Evolutionary conservation across 2,888 invertebrate species (phyloP).

Genomic region (Drosophila peninsularis): DNA sequence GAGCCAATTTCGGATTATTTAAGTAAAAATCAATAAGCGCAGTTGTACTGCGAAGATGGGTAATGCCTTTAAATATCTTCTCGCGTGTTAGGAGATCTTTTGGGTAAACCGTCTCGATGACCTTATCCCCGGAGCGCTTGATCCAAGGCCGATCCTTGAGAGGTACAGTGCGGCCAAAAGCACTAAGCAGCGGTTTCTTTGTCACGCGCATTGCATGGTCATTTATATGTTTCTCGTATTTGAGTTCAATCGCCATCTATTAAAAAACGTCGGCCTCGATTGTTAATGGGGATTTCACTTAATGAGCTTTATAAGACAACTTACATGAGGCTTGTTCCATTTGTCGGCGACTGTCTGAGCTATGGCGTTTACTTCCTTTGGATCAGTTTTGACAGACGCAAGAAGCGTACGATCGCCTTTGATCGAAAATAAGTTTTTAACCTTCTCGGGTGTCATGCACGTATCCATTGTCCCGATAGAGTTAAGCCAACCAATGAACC

Average conservation of each 20-base stretch:
- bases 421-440: constrained; percentile 83
- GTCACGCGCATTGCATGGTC: constrained; percentile 60
- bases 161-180: constrained; percentile 83
- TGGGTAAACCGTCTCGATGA: constrained; percentile 82
- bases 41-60: constrained; percentile 82
- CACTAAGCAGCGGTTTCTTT: constrained; percentile 70
- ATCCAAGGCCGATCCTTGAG: constrained; percentile 76
- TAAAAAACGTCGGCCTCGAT: constrained; percentile 1
- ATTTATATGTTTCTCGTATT: constrained; percentile 80
- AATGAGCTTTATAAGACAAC: background rate
- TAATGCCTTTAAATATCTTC: constrained; percentile 83
- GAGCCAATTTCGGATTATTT: constrained; percentile 70
- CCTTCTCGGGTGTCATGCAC: constrained; percentile 80
- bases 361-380: constrained; percentile 82
- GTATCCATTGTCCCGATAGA: constrained; percentile 78
- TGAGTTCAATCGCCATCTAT: constrained; percentile 83
- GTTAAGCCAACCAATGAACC: constrained; percentile 83
- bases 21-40: constrained; percentile 81
- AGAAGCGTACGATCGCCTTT: constrained; percentile 81
- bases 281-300: background rate
- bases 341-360: constrained; percentile 83
- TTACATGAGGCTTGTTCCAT: constrained; percentile 82
- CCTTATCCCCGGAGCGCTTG: constrained; percentile 64
- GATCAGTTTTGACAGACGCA: constrained; percentile 82
- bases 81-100: constrained; percentile 80